Conservation (phyloP, 92 coral and sea anemone species). For the Epizoanthus ramosus region DNA sequence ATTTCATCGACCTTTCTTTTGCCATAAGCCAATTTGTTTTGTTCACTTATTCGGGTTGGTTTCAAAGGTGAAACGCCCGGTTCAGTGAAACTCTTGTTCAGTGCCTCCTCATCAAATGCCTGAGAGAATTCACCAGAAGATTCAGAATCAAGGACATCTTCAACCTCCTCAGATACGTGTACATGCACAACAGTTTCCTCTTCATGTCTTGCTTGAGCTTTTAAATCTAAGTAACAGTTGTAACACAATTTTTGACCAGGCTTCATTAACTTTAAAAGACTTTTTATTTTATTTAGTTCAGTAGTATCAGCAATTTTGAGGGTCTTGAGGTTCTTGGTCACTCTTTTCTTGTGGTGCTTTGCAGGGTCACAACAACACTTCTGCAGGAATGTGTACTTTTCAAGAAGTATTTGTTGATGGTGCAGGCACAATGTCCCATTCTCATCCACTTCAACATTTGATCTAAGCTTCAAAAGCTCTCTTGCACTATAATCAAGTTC, state of each 20-base stretch:
- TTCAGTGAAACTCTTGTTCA: constrained; percentile 12
- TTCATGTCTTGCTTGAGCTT: too few species aligned
- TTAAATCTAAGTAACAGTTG: too few species aligned
- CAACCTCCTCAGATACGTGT: not conserved
- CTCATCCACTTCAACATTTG: constrained; percentile 16
- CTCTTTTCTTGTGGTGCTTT: not conserved
- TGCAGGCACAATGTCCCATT: constrained; percentile 10
- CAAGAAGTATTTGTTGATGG: too few species aligned
- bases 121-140: constrained; percentile 10
- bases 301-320: too few species aligned
- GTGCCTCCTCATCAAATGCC: constrained; percentile 13
- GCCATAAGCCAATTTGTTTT: constrained; percentile 9
- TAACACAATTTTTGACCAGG: constrained; percentile 1
- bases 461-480: constrained; percentile 20
- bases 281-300: too few species aligned
- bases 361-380: not conserved
- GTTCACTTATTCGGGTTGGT: constrained; percentile 17
- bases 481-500: constrained; percentile 4
- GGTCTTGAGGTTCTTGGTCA: too few species aligned
- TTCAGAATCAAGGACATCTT: constrained; percentile 1
- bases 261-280: not conserved
- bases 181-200: too few species aligned
- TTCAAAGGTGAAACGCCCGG: constrained; percentile 15
- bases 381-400: not conserved
- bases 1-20: constrained; percentile 11